Evolutionary conservation across 2,113 vertebrate genomes (phyloP).

Genomic region (Muscicapa adusta): DNA sequence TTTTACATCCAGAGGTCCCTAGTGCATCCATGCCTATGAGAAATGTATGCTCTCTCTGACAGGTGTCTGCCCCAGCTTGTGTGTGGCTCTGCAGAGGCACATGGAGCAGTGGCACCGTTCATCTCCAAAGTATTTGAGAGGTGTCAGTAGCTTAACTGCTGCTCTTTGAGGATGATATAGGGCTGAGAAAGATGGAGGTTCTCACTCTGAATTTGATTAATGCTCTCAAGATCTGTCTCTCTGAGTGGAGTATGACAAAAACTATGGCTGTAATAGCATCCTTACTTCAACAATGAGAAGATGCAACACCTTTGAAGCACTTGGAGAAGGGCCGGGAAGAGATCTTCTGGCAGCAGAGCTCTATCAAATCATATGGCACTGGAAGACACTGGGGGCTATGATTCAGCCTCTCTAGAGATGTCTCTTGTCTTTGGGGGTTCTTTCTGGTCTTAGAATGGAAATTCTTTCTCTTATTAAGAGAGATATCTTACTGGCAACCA

Average conservation of each 20-base stretch:
- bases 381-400: background rate
- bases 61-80: background rate
- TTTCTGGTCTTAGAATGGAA: background rate
- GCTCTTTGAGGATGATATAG: background rate
- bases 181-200: background rate
- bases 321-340: rapidly evolving
- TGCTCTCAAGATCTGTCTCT: background rate
- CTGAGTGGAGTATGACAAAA: background rate
- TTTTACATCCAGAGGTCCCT: background rate
- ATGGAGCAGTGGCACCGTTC: background rate
- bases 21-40: background rate
- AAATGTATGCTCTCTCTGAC: background rate
- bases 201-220: background rate
- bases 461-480: background rate
- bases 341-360: background rate
- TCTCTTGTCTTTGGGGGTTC: background rate
- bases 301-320: background rate
- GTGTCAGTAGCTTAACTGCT: background rate
- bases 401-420: background rate
- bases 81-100: background rate
- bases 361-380: background rate
- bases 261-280: background rate
- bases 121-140: background rate
- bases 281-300: background rate
- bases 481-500: background rate